phyloP scores from a whole-genome alignment of 2,113 vertebrate genomes.

The Mixornis gularis region DNA sequence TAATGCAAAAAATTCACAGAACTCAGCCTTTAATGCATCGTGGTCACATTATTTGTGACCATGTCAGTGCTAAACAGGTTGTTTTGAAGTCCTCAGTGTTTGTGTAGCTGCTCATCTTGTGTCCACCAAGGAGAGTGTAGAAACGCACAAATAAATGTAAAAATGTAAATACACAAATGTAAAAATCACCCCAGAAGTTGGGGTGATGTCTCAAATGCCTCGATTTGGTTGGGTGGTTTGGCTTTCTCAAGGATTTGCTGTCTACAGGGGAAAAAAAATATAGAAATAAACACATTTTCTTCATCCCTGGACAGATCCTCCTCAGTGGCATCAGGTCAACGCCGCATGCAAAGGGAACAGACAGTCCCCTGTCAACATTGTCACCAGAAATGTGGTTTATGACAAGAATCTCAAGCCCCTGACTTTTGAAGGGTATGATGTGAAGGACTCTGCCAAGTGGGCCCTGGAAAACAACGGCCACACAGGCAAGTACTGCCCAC shows the following conservation, averaged over 20 bases:
- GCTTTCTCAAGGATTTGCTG: not conserved
- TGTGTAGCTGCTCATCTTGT: not conserved
- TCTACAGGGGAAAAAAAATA: too few species aligned
- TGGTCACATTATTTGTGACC: not conserved
- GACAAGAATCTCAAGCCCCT: conserved; percentile 66
- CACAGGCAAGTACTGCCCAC: conserved; percentile 65
- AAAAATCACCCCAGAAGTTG: not conserved
- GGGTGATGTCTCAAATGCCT: not conserved
- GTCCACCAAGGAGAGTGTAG: accelerated
- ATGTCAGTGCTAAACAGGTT: not conserved
- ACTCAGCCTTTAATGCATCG: not conserved
- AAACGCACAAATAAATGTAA: not conserved
- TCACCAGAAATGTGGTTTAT: conserved; percentile 58
- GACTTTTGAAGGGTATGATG: conserved; percentile 74
- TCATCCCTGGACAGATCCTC: conserved; percentile 66
- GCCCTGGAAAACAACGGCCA: conserved; percentile 74
- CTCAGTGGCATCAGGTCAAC: conserved; percentile 54
- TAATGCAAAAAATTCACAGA: not conserved
- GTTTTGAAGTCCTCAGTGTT: not conserved
- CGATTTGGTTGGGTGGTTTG: not conserved
- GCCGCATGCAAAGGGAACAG: conserved; percentile 50
- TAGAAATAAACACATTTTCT: not conserved
- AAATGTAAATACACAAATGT: not conserved
- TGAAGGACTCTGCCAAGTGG: not conserved
- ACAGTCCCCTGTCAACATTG: conserved; percentile 87